Conservation (phyloP, 2,888 invertebrate species). For the Hanleya hanleyi region DNA sequence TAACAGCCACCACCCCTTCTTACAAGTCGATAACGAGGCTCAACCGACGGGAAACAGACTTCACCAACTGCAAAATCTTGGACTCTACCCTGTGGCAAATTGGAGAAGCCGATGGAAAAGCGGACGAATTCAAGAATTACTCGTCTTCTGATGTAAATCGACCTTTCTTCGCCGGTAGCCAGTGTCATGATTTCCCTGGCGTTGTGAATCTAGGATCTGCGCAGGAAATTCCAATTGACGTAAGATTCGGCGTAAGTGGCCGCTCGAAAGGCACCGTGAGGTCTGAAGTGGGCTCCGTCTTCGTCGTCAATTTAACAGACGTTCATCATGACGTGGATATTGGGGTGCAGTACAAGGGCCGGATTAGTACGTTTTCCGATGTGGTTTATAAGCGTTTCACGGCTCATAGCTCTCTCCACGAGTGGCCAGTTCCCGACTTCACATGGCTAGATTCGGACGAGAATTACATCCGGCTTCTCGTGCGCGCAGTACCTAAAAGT, state of each 20-base stretch:
- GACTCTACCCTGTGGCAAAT: neutral
- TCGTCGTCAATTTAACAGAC: constrained; percentile 38
- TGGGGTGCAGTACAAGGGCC: constrained; percentile 36
- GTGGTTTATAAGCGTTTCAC: constrained; percentile 30
- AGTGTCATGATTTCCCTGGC: neutral
- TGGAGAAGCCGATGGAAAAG: neutral
- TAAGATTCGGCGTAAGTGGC: constrained; percentile 46
- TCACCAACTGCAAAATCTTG: neutral
- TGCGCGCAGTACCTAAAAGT: too few species aligned
- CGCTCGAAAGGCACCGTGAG: constrained; percentile 48
- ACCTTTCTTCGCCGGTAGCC: neutral
- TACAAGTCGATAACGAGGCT: neutral
- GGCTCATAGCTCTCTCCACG: constrained; percentile 24
- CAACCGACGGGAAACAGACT: neutral
- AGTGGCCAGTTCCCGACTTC: constrained; percentile 48
- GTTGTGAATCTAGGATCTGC: neutral
- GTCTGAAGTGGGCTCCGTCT: constrained; percentile 50
- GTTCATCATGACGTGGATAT: constrained; percentile 30
- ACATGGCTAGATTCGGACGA: constrained; percentile 46
- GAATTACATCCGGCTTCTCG: constrained; percentile 41
- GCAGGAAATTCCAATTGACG: constrained; percentile 20
- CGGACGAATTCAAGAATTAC: neutral
- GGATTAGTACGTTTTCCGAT: constrained; percentile 20
- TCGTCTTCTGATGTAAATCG: neutral
- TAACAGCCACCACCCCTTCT: neutral